Evolutionary conservation across 1,140 invertebrate species (phyloP).

Genomic region (Tetragonula clypearis): DNA sequence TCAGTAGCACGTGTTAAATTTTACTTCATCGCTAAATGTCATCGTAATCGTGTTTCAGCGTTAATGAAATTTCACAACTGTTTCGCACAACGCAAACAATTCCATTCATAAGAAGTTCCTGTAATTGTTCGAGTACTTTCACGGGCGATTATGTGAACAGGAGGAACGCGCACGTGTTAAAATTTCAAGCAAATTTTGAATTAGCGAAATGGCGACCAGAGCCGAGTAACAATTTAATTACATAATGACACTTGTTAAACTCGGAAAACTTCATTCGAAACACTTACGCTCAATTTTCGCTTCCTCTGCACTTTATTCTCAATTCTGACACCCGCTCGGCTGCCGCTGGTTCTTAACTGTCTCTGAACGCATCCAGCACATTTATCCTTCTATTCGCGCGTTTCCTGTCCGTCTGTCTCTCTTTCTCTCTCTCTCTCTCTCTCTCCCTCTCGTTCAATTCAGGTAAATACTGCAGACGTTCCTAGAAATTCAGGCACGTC

Average conservation of each 20-base stretch:
- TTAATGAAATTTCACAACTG: no score
- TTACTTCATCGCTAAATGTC: no score
- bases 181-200: no score
- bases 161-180: no score
- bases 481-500: neutral
- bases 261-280: neutral
- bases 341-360: neutral
- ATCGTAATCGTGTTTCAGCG: no score
- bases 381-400: neutral
- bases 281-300: neutral
- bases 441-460: neutral
- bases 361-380: neutral
- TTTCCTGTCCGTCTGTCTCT: neutral
- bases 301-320: neutral
- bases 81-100: no score
- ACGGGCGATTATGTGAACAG: no score
- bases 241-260: neutral
- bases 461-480: neutral
- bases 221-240: neutral
- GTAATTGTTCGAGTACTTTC: no score
- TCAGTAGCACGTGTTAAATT: no score
- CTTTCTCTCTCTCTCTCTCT: no score
- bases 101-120: no score
- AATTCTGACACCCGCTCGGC: neutral
- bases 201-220: no score